phyloP scores from a whole-genome alignment of 2,797 vertebrate genomes.

The Dryobates pubescens region DNA sequence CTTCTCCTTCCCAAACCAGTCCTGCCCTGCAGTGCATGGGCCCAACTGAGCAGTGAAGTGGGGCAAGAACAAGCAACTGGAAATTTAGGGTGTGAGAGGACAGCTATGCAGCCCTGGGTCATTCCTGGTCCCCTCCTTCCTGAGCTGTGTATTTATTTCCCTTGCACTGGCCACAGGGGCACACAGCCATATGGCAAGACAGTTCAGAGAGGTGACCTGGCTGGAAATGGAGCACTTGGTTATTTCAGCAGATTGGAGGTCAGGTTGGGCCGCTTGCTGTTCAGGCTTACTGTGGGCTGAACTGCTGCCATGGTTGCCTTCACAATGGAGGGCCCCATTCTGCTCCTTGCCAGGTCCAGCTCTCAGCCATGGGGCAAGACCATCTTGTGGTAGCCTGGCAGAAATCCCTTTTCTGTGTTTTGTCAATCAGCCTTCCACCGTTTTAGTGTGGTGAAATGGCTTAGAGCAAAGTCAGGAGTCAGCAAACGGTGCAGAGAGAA shows the following conservation, averaged over 20 bases:
- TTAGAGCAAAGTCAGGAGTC: neutral
- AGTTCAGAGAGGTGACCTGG: neutral
- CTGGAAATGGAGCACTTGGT: neutral
- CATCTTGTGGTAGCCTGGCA: neutral
- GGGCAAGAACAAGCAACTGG: neutral
- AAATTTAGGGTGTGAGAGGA: neutral
- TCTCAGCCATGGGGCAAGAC: neutral
- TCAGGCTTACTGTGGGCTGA: neutral
- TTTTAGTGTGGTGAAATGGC: neutral
- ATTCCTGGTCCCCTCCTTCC: neutral
- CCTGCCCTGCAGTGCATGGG: accelerated
- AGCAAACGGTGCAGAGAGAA: neutral
- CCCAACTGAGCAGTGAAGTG: neutral
- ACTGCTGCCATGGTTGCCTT: neutral
- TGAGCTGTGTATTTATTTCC: accelerated
- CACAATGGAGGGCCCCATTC: neutral
- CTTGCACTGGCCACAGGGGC: neutral
- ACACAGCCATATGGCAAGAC: neutral
- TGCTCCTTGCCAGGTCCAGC: neutral
- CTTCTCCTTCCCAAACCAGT: neutral
- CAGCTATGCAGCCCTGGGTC: accelerated
- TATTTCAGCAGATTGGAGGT: neutral
- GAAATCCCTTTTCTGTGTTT: neutral
- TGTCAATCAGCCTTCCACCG: neutral
- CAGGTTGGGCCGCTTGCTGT: neutral